Conservation (phyloP, 35 echinoderm and acorn worm species). For the Ophiothrix spiculata region DNA sequence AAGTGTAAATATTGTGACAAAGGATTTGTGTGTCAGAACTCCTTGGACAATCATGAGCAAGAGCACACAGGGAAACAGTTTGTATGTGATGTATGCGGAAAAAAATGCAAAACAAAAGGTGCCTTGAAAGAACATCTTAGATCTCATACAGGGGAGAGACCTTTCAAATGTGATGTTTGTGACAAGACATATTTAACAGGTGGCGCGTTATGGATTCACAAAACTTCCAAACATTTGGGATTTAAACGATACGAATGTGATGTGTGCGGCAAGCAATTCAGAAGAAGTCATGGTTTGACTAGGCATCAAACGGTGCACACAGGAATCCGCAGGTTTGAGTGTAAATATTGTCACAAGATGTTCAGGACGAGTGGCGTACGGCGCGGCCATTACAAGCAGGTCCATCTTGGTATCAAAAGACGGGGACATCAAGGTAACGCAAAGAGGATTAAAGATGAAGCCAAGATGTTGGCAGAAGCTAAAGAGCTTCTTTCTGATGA, state of each 20-base stretch:
- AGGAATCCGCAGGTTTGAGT: neutral
- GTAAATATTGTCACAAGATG: neutral
- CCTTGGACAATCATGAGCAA: neutral
- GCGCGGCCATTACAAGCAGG: neutral
- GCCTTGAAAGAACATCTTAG: neutral
- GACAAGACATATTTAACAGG: neutral
- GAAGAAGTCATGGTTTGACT: neutral
- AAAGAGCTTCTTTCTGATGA: neutral
- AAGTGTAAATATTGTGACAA: neutral
- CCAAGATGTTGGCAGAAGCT: neutral
- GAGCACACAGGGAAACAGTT: neutral
- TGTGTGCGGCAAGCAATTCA: neutral
- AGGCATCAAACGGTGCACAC: neutral
- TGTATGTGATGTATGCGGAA: neutral
- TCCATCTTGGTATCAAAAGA: neutral
- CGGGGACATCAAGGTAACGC: neutral
- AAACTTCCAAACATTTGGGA: neutral
- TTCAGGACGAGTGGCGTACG: neutral
- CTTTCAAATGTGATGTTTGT: neutral
- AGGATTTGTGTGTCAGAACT: neutral
- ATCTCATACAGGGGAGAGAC: neutral
- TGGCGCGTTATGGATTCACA: neutral
- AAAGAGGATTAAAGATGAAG: neutral
- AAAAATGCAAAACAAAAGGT: neutral
- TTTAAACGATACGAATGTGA: neutral